Evolutionary conservation across 1,140 invertebrate species (phyloP).

Genomic region (Coenobita brevimanus): DNA sequence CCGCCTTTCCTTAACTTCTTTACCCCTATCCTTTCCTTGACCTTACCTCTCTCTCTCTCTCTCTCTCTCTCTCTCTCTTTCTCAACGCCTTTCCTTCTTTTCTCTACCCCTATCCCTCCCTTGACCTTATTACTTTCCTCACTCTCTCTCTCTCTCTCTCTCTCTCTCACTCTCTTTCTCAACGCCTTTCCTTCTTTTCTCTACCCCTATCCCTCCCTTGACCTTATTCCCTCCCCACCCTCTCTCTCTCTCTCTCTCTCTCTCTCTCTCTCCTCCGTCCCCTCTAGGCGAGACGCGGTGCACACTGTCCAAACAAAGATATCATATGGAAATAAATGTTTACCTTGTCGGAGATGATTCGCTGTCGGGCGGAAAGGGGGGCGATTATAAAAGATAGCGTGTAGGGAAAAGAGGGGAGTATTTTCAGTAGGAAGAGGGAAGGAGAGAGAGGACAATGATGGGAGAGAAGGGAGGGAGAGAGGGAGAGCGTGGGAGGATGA

Average conservation of each 20-base stretch:
- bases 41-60: not conserved
- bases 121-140: not conserved
- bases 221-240: not conserved
- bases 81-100: constrained; percentile 21
- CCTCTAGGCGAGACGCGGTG: constrained; percentile 10
- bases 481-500: not conserved
- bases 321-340: constrained; percentile 58
- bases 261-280: not conserved
- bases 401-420: not conserved
- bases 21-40: not conserved
- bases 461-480: not conserved
- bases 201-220: not conserved
- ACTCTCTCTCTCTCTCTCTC: too few relatives aligned
- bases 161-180: too few relatives aligned
- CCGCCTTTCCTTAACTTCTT: not conserved
- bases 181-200: too few relatives aligned
- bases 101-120: not conserved
- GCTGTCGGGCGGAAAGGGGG: constrained; percentile 37
- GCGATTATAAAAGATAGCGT: constrained; percentile 26
- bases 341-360: constrained; percentile 34
- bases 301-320: constrained; percentile 55
- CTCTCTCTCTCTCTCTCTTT: not conserved
- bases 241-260: not conserved
- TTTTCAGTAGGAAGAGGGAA: not conserved
- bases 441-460: not conserved